These are phyloP conservation scores for Acanthopagrus latus DNA, from an alignment of 2,797 vertebrate species.

Conservation along the genomic window DNA sequence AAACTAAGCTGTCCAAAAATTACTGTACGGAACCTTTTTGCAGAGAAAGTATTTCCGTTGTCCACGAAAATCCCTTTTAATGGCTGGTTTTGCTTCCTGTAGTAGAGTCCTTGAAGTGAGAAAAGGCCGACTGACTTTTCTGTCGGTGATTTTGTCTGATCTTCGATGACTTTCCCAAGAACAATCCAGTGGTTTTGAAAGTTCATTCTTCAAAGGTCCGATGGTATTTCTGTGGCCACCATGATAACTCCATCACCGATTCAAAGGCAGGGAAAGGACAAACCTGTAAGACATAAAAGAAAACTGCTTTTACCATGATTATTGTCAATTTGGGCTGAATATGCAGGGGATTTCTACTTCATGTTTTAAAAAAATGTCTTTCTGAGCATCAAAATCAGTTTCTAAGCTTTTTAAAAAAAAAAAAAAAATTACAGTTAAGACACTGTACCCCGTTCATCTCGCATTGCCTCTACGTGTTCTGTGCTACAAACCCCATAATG, in stretches of 20 bases:
- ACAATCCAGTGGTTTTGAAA: constrained; percentile 66
- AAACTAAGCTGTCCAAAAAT: constrained; percentile 36
- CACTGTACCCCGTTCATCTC: background rate
- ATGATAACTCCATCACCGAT: constrained; percentile 40
- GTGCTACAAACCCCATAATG: constrained; percentile 17
- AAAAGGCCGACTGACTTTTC: constrained; percentile 68
- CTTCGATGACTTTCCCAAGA: constrained; percentile 54
- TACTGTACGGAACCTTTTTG: constrained; percentile 17
- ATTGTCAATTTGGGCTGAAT: background rate
- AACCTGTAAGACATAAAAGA: constrained; percentile 71
- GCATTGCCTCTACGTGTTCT: background rate
- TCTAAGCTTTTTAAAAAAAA: no score
- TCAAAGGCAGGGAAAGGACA: constrained; percentile 40
- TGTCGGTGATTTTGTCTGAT: constrained; percentile 59
- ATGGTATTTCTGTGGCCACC: constrained; percentile 50
- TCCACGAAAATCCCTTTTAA: constrained; percentile 24
- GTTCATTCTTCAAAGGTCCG: constrained; percentile 63
- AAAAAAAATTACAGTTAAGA: background rate
- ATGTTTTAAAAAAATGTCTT: constrained; percentile 5
- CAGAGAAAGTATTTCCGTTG: constrained; percentile 19
- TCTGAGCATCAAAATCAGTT: background rate
- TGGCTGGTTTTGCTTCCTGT: constrained; percentile 30
- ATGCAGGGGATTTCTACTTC: background rate
- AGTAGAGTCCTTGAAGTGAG: constrained; percentile 57
- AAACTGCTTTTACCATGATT: constrained; percentile 25